Percentiles rank a stretch among this genome's conserved stretches.
Conservation (phyloP, 2,888 invertebrate species). For the Kuschelorhynchus macadamiae region DNA sequence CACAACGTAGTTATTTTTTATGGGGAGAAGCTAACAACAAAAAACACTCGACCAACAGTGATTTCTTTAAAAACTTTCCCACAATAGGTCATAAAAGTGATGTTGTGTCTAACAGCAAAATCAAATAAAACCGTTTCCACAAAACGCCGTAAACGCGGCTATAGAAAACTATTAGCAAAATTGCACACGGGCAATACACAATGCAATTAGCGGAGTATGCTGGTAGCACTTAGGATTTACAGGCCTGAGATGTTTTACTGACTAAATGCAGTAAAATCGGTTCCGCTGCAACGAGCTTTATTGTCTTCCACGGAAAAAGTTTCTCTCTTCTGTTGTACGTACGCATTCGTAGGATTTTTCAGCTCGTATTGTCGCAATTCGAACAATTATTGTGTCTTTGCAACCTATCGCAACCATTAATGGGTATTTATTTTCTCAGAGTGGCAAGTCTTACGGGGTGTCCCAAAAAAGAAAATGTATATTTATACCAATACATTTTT, state of each 20-base stretch:
- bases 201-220: conserved; percentile 43
- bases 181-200: conserved; percentile 33
- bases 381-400: conserved; percentile 12
- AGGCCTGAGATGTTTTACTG: conserved; percentile 35
- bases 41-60: conserved; percentile 5
- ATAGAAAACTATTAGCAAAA: conserved; percentile 40
- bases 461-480: too few species aligned
- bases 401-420: conserved; percentile 9
- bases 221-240: conserved; percentile 38
- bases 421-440: conserved; percentile 4
- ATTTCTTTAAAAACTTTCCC: conserved; percentile 32
- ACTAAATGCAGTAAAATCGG: conserved; percentile 40
- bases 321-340: conserved; percentile 18
- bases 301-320: conserved; percentile 37
- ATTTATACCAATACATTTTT: too few species aligned
- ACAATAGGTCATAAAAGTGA: conserved; percentile 28
- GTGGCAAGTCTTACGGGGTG: too few species aligned
- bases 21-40: conserved; percentile 14
- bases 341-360: conserved; percentile 28
- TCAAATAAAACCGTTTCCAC: conserved; percentile 33
- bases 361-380: conserved; percentile 10
- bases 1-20: too few species aligned
- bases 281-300: conserved; percentile 27
- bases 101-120: conserved; percentile 30
- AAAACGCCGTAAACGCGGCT: conserved; percentile 33